phyloP scores from a whole-genome alignment of 35 echinoderm and acorn worm species.

The Acanthaster planci region DNA sequence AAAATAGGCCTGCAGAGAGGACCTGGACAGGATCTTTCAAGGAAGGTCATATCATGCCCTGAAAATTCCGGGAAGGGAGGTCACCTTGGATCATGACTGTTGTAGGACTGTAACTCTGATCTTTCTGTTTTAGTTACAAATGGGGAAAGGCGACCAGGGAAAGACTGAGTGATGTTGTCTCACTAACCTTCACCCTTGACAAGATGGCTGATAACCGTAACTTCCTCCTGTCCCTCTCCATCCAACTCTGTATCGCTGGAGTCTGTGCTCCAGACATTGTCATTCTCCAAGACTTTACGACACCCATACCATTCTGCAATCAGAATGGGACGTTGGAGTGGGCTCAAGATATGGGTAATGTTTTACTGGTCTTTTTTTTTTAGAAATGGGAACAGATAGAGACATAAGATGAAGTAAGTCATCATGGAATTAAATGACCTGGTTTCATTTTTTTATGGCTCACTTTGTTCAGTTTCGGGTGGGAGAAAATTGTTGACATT shows the following conservation, averaged over 20 bases:
- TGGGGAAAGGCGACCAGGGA: conserved; percentile 11
- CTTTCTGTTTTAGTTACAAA: conserved; percentile 25
- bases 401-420: no score
- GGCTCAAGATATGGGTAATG: conserved; percentile 23
- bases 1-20: no score
- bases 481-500: no score
- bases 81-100: no score
- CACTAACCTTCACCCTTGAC: not conserved
- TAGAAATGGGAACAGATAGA: no score
- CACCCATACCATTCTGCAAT: conserved; percentile 39
- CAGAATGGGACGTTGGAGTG: conserved; percentile 8
- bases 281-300: not conserved
- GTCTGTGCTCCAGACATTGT: not conserved
- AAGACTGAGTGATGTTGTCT: conserved; percentile 28
- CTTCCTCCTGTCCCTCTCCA: not conserved
- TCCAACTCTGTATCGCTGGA: conserved; percentile 8
- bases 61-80: no score
- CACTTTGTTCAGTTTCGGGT: no score
- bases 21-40: no score
- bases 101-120: not conserved
- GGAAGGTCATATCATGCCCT: no score
- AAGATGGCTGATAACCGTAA: conserved; percentile 8
- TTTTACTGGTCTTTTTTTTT: no score
- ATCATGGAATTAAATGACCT: no score
- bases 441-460: no score